Evolutionary conservation across 1,140 invertebrate species (phyloP).

Genomic region (Danaus plexippus): DNA sequence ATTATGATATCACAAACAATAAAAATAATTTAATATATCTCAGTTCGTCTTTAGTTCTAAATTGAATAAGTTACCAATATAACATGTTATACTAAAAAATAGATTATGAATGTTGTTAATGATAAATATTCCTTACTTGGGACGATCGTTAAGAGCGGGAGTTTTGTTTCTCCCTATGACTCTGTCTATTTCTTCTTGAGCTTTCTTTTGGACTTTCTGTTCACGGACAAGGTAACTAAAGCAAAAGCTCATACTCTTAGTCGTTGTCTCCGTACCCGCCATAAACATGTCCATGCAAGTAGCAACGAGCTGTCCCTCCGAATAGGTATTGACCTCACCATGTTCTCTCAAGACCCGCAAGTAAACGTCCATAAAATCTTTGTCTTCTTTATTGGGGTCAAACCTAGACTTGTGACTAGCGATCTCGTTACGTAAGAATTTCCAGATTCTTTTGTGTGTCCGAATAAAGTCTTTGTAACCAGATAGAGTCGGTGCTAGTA

Average conservation of each 20-base stretch:
- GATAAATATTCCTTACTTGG: slow-evolving; percentile 71
- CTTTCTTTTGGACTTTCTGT: slow-evolving; percentile 84
- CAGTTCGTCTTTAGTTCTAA: no score
- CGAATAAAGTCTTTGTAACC: slow-evolving; percentile 82
- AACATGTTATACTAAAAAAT: neutral
- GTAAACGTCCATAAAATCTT: slow-evolving; percentile 91
- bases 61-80: no score
- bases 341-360: slow-evolving; percentile 76
- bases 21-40: no score
- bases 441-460: slow-evolving; percentile 80
- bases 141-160: slow-evolving; percentile 79
- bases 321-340: slow-evolving; percentile 68
- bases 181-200: slow-evolving; percentile 84
- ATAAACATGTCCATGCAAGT: slow-evolving; percentile 87
- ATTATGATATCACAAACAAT: no score
- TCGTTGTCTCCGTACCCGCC: slow-evolving; percentile 87
- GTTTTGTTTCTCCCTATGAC: slow-evolving; percentile 79
- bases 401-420: slow-evolving; percentile 81
- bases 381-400: slow-evolving; percentile 72
- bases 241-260: slow-evolving; percentile 82
- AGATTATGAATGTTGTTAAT: no score
- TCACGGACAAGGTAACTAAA: slow-evolving; percentile 84
- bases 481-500: slow-evolving; percentile 80
- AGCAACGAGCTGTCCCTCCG: slow-evolving; percentile 81
- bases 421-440: slow-evolving; percentile 81